Conservation (phyloP, 2,888 invertebrate genomes). For the Labia minor region DNA sequence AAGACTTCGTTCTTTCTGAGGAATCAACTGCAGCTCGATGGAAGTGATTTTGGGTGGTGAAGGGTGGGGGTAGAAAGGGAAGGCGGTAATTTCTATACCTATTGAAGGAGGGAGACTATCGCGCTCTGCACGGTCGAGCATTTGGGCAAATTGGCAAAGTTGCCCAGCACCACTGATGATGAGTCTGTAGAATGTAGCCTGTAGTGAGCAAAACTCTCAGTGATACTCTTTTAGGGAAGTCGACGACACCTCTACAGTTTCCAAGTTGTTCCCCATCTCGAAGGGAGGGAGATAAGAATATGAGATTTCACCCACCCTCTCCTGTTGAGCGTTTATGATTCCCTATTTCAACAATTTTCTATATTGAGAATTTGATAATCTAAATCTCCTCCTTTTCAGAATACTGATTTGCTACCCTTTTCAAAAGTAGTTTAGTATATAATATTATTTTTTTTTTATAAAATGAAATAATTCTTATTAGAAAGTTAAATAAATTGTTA, state of each 20-base stretch:
- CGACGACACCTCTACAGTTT: too few species aligned
- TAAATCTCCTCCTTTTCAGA: too few species aligned
- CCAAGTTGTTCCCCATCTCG: background rate
- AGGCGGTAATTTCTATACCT: constrained; percentile 3
- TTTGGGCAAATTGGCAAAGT: constrained; percentile 5
- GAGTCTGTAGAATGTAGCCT: background rate
- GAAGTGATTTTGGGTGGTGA: too few species aligned
- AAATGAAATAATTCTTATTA: too few species aligned
- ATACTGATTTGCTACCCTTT: too few species aligned
- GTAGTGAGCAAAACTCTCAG: background rate
- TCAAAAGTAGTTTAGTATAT: too few species aligned
- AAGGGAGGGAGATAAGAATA: background rate
- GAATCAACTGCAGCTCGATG: background rate
- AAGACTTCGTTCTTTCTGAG: background rate
- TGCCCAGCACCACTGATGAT: background rate
- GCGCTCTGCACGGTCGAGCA: background rate
- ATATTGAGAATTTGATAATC: too few species aligned
- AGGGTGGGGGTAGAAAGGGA: background rate
- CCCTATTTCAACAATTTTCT: too few species aligned
- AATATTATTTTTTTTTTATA: too few species aligned
- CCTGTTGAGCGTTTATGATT: background rate
- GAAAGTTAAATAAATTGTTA: too few species aligned
- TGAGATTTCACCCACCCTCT: background rate
- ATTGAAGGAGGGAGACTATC: background rate
- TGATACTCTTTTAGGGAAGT: too few species aligned